Conservation (phyloP, 2,888 invertebrate genomes). For the Eilema sororculum region DNA sequence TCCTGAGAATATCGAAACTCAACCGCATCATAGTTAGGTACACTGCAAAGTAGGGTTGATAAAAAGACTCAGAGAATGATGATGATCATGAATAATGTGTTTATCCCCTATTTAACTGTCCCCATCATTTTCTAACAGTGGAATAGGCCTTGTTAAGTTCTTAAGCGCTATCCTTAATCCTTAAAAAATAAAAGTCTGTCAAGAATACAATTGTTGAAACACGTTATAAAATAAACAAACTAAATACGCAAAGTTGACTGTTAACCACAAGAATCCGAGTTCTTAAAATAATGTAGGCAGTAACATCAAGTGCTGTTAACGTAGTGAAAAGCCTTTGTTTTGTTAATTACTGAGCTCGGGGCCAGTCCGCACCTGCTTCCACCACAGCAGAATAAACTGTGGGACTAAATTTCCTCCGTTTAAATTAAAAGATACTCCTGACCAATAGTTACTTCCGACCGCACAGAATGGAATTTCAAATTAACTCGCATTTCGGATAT, state of each 20-base stretch:
- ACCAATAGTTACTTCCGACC: slow-evolving; percentile 66
- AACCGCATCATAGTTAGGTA: no score
- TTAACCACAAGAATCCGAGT: slow-evolving; percentile 63
- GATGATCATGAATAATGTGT: no score
- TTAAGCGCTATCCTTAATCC: background rate
- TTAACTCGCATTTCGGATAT: slow-evolving; percentile 58
- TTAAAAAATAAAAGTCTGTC: background rate
- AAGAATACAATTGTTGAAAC: background rate
- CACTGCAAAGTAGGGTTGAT: no score
- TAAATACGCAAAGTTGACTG: slow-evolving; percentile 46
- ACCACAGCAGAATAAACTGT: slow-evolving; percentile 75
- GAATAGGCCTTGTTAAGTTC: background rate
- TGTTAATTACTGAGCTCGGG: slow-evolving; percentile 78
- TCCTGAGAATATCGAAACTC: no score
- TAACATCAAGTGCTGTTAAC: slow-evolving; percentile 74
- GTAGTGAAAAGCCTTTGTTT: slow-evolving; percentile 78
- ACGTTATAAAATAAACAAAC: slow-evolving; percentile 21
- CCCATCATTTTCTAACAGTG: background rate
- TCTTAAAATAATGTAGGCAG: slow-evolving; percentile 72
- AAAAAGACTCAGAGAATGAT: no score
- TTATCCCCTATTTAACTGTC: background rate
- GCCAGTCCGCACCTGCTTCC: slow-evolving; percentile 75
- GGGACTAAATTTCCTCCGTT: slow-evolving; percentile 73
- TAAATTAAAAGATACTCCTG: slow-evolving; percentile 75
- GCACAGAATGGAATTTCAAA: slow-evolving; percentile 58